phyloP scores from a whole-genome alignment of 1,140 invertebrate species.

The Papilio polyxenes region DNA sequence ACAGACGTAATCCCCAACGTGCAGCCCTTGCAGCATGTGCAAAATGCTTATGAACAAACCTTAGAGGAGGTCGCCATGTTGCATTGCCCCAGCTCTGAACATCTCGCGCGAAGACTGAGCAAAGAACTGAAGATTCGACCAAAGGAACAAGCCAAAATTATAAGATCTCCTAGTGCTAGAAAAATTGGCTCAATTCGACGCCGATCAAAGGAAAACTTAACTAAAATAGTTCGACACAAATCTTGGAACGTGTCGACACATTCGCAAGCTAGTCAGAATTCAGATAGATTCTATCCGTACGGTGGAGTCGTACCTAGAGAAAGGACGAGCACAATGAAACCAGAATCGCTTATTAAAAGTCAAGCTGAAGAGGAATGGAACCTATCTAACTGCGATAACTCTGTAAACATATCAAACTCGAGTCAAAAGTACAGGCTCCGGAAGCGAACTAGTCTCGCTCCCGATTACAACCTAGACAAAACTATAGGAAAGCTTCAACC shows the following conservation, averaged over 20 bases:
- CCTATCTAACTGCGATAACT: conserved; percentile 56
- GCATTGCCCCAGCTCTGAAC: conserved; percentile 83
- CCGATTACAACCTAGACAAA: conserved; percentile 66
- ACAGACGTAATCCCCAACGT: conserved; percentile 78
- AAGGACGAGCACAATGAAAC: conserved; percentile 60
- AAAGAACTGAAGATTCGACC: conserved; percentile 87
- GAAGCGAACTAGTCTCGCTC: conserved; percentile 65
- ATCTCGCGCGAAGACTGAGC: conserved; percentile 85
- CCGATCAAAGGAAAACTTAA: conserved; percentile 81
- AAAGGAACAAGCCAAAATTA: conserved; percentile 85
- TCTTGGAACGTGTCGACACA: conserved; percentile 73
- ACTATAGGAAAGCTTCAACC: conserved; percentile 60
- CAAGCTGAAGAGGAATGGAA: conserved; percentile 59
- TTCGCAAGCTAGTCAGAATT: conserved; percentile 61
- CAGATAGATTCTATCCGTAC: conserved; percentile 73
- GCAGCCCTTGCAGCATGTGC: conserved; percentile 81
- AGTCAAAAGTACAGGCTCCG: conserved; percentile 68
- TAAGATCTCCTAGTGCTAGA: conserved; percentile 88
- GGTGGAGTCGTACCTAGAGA: conserved; percentile 57
- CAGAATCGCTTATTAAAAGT: conserved; percentile 48
- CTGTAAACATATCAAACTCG: conserved; percentile 53
- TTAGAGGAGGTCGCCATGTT: conserved; percentile 84
- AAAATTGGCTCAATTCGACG: conserved; percentile 88
- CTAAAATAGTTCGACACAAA: conserved; percentile 75
- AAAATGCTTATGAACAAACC: conserved; percentile 87